A percentile compares a stretch with the other conserved stretches of the same genome.
phyloP scores from a whole-genome alignment of 2,797 vertebrate genomes.

The Falco peregrinus region DNA sequence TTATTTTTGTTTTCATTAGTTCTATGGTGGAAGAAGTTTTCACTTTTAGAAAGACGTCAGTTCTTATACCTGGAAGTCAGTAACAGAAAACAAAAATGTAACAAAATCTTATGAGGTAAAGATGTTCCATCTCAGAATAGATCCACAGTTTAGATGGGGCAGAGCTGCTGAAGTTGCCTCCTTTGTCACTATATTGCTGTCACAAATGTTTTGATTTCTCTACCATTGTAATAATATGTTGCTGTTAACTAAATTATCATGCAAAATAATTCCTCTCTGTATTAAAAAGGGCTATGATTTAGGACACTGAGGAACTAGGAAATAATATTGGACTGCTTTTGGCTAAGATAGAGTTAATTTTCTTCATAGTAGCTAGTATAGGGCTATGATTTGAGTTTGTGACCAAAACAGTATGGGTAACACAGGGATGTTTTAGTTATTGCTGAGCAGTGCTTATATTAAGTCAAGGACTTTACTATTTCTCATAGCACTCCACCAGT shows the following conservation, averaged over 20 bases:
- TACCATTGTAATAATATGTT: not conserved
- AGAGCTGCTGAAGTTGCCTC: not conserved
- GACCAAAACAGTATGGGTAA: not conserved
- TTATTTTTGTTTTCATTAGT: not conserved
- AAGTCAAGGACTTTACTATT: not conserved
- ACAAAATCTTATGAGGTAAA: not conserved
- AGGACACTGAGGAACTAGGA: not conserved
- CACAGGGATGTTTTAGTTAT: fast-evolving
- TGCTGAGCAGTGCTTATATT: not conserved
- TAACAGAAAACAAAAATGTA: not conserved
- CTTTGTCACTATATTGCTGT: not conserved
- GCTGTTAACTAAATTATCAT: not conserved
- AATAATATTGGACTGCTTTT: not conserved
- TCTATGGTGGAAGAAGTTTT: not conserved
- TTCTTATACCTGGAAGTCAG: not conserved
- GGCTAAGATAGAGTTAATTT: no score
- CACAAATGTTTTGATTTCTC: not conserved
- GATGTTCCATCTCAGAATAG: not conserved
- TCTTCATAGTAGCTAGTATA: not conserved
- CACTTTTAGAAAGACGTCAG: not conserved
- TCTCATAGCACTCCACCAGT: not conserved
- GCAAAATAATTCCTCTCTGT: not conserved
- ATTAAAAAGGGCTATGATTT: not conserved
- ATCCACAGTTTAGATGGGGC: not conserved
- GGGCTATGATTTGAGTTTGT: not conserved